A percentile compares a stretch with the other conserved stretches of the same genome.
phyloP scores from a whole-genome alignment of 2,113 vertebrate genomes.

The Dromiciops gliroides region DNA sequence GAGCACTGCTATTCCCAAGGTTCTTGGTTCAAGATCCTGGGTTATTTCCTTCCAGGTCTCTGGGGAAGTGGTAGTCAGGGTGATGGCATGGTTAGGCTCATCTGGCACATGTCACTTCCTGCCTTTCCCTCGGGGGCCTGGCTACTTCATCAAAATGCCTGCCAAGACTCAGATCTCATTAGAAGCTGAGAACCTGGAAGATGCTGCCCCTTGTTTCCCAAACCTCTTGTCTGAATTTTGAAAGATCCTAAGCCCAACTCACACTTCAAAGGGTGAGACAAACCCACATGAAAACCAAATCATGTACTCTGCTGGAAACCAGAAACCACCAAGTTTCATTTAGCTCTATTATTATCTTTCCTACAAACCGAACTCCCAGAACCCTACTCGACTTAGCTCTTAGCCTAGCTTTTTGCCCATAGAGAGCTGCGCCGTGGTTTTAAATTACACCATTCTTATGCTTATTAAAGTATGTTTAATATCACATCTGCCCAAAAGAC shows the following conservation, averaged over 20 bases:
- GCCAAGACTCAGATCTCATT: constrained; percentile 17
- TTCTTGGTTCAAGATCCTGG: neutral
- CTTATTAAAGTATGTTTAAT: constrained; percentile 34
- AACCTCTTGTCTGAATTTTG: neutral
- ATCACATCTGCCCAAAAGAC: neutral
- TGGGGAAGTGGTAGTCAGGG: neutral
- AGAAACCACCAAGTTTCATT: constrained; percentile 38
- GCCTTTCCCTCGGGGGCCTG: neutral
- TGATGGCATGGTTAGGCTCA: neutral
- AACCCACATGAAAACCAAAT: constrained; percentile 37
- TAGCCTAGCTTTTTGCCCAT: neutral
- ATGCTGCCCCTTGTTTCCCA: constrained; percentile 10
- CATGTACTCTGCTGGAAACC: constrained; percentile 1
- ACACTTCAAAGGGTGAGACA: constrained; percentile 12
- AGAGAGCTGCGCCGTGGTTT: constrained; percentile 12
- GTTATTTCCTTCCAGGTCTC: neutral
- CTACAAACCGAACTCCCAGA: constrained; percentile 27
- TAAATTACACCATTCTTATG: constrained; percentile 32
- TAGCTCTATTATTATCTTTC: constrained; percentile 3
- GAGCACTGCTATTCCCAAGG: neutral
- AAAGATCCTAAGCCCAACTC: constrained; percentile 20
- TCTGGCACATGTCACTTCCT: neutral
- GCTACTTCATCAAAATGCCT: neutral
- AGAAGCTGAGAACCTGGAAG: neutral
- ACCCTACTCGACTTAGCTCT: constrained; percentile 1